These are phyloP conservation scores for Agriopis marginaria DNA, from an alignment of 2,888 invertebrate species.

Conservation along the genomic window DNA sequence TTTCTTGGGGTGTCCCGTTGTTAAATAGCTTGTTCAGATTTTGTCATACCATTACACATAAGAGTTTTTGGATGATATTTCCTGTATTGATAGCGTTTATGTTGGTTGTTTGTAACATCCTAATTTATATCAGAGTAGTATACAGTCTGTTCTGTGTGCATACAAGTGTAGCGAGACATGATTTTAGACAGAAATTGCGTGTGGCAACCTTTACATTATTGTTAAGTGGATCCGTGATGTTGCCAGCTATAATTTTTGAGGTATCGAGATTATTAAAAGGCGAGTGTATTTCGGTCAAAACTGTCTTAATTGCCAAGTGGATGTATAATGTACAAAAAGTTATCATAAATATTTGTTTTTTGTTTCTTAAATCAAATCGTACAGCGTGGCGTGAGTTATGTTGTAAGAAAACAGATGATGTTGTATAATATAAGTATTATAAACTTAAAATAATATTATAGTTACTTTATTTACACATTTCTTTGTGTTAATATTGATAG, in stretches of 20 bases:
- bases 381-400: background rate
- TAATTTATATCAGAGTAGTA: constrained; percentile 5
- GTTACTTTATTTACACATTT: too few species aligned
- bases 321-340: background rate
- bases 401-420: background rate
- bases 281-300: background rate
- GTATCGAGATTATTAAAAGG: background rate
- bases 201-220: background rate
- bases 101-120: background rate
- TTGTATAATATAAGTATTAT: too few species aligned
- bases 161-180: background rate
- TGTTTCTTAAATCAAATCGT: background rate
- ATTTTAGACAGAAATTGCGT: background rate
- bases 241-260: constrained; percentile 7
- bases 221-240: constrained; percentile 6
- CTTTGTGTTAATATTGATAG: too few species aligned
- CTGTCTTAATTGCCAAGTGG: background rate
- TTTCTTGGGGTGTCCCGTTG: background rate
- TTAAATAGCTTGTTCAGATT: constrained; percentile 1
- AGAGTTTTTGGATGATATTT: background rate
- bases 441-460: too few species aligned
- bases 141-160: background rate
- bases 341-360: constrained; percentile 1
- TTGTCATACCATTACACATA: background rate
- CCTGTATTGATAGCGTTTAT: background rate